These are phyloP conservation scores for Tryphoninae sp. DNA, from an alignment of 2,888 invertebrate genomes.

Conservation along the genomic window DNA sequence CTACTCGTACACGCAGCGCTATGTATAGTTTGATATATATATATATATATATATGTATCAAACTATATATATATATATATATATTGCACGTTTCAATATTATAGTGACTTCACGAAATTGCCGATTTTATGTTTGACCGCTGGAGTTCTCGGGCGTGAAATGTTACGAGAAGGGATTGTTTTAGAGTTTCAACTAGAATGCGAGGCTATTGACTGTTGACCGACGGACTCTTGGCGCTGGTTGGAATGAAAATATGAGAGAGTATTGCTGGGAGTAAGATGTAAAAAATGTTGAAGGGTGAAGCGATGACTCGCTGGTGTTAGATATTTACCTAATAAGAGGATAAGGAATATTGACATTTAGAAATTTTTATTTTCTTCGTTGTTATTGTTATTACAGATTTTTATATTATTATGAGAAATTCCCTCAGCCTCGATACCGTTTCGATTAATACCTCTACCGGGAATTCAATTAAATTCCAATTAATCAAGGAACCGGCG, in stretches of 20 bases:
- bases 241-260: not conserved
- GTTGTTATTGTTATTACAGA: constrained; percentile 30
- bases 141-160: constrained; percentile 80
- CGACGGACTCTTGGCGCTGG: constrained; percentile 14
- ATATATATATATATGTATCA: constrained; percentile 33
- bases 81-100: constrained; percentile 52
- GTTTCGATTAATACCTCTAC: constrained; percentile 76
- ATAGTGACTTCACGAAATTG: constrained; percentile 74
- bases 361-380: not conserved
- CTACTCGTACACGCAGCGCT: constrained; percentile 24
- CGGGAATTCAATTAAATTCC: constrained; percentile 78
- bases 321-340: no score
- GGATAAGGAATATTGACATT: no score
- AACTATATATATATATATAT: constrained; percentile 35
- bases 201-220: constrained; percentile 2
- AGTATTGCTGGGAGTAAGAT: not conserved
- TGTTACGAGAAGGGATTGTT: constrained; percentile 80
- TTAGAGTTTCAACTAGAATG: constrained; percentile 73
- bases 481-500: constrained; percentile 74
- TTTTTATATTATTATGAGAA: constrained; percentile 11
- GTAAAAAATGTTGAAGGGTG: not conserved
- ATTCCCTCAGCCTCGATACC: constrained; percentile 63
- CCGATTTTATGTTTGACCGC: constrained; percentile 80
- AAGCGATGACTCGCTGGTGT: no score
- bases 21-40: constrained; percentile 24